Percentiles rank a stretch among this genome's conserved stretches.
These are phyloP conservation scores for Andrena trimmerana DNA, from an alignment of 2,888 invertebrate species.

Conservation along the genomic window DNA sequence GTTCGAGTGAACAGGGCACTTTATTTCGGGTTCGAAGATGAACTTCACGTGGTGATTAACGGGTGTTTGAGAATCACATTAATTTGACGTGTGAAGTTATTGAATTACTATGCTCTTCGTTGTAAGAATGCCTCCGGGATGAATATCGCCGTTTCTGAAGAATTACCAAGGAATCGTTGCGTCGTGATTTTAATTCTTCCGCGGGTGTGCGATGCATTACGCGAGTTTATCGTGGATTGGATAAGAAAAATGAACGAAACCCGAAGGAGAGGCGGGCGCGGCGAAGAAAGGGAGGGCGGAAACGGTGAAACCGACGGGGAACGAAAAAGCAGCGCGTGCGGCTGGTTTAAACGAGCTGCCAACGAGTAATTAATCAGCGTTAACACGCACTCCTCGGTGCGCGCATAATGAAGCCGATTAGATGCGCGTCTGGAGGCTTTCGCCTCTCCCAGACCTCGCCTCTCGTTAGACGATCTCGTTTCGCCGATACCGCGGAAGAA, in stretches of 20 bases:
- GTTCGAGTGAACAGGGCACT: constrained; percentile 1
- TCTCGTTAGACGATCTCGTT: constrained; percentile 47
- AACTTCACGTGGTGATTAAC: no score
- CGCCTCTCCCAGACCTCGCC: constrained; percentile 36
- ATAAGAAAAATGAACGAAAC: constrained; percentile 12
- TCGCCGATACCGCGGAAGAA: constrained; percentile 46
- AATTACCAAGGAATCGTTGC: constrained; percentile 18
- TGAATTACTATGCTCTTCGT: background rate
- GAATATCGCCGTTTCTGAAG: constrained; percentile 3
- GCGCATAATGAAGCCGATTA: constrained; percentile 66
- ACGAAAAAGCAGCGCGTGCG: constrained; percentile 38
- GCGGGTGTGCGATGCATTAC: background rate
- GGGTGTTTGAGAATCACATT: no score
- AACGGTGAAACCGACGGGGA: constrained; percentile 9
- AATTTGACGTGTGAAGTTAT: background rate
- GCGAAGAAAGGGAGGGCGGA: background rate
- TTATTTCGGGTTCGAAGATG: background rate
- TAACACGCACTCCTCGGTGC: constrained; percentile 66
- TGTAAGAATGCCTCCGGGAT: background rate
- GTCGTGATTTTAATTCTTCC: constrained; percentile 37
- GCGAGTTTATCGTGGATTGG: background rate
- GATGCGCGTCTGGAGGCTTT: constrained; percentile 48
- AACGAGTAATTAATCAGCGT: constrained; percentile 77
- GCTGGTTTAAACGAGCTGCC: constrained; percentile 65
- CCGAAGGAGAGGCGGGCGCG: background rate